These are phyloP conservation scores for Mastigias papua DNA, from an alignment of 30 jellyfish, hydroid and myxozoan species.

Conservation along the genomic window DNA sequence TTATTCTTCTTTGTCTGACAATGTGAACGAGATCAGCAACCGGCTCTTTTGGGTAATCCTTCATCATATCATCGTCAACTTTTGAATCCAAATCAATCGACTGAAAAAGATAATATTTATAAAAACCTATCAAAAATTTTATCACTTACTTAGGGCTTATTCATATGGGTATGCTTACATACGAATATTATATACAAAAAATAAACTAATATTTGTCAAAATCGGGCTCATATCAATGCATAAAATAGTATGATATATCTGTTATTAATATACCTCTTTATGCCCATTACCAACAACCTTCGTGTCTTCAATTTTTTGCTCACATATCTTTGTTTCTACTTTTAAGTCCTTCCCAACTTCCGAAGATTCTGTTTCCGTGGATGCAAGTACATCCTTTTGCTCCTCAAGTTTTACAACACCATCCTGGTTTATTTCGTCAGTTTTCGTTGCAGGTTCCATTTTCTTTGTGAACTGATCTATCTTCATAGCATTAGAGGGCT, in stretches of 20 bases:
- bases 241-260: no score
- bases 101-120: not conserved
- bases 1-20: constrained; percentile 78
- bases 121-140: no score
- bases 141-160: no score
- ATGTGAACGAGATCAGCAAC: constrained; percentile 71
- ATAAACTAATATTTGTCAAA: no score
- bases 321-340: constrained; percentile 4
- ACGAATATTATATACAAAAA: no score
- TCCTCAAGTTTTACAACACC: not conserved
- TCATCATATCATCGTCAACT: constrained; percentile 47
- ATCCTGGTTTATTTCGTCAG: not conserved
- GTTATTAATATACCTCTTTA: not conserved
- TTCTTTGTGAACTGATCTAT: constrained; percentile 50
- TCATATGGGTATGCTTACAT: no score
- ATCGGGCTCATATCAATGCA: no score
- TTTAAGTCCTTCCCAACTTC: constrained; percentile 12
- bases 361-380: constrained; percentile 2
- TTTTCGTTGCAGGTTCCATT: not conserved
- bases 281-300: not conserved
- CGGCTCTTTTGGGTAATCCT: constrained; percentile 66
- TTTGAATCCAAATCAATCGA: not conserved
- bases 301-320: not conserved
- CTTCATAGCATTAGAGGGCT: not conserved
- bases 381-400: not conserved